These are phyloP conservation scores for Melanerpes aurifrons DNA, from an alignment of 2,113 vertebrate species.

Conservation along the genomic window DNA sequence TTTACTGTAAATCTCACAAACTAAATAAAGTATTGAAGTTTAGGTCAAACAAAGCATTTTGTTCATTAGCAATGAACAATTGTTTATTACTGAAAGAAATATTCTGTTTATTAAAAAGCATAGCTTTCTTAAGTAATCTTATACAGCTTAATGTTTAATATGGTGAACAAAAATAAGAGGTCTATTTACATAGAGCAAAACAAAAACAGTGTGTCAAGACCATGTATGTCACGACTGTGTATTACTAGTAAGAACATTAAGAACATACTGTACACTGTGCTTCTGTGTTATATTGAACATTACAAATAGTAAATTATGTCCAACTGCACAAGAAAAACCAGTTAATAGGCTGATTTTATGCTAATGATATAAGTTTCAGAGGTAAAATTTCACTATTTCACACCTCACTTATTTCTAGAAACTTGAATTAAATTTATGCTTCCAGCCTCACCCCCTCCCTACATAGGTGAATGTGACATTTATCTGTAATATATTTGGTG, in stretches of 20 bases:
- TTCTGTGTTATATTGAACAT: not conserved
- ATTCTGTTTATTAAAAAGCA: fast-evolving
- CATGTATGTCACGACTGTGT: too few species aligned
- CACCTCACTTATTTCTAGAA: not conserved
- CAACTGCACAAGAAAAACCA: not conserved
- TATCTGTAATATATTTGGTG: not conserved
- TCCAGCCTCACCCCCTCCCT: fast-evolving
- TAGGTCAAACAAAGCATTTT: not conserved
- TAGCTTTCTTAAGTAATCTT: not conserved
- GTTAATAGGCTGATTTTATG: not conserved
- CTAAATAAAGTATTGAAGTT: not conserved
- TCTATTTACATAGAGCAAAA: not conserved
- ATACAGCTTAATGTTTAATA: not conserved
- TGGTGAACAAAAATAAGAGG: not conserved
- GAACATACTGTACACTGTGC: not conserved
- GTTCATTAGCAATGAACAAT: not conserved
- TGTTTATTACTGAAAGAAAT: not conserved
- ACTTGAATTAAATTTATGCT: not conserved
- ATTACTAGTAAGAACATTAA: not conserved
- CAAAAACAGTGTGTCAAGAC: not conserved
- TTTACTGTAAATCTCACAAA: not conserved
- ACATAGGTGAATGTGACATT: not conserved
- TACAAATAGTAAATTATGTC: not conserved
- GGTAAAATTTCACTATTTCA: not conserved
- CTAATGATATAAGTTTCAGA: not conserved